phyloP scores from a whole-genome alignment of 2,888 invertebrate genomes.

The Drosophila algonquin region DNA sequence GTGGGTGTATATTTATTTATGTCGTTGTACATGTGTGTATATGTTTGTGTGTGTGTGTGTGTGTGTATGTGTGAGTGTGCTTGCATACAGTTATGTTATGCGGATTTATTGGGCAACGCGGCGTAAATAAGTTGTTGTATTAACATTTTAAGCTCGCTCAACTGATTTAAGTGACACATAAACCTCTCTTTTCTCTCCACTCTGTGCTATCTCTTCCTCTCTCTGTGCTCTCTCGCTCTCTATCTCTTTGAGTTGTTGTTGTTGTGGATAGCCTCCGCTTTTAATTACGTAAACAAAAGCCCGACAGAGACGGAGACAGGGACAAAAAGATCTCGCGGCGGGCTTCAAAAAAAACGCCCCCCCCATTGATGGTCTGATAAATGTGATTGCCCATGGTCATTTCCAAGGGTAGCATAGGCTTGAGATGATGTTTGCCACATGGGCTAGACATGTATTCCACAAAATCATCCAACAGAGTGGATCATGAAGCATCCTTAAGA shows the following conservation, averaged over 20 bases:
- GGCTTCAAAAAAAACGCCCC: slow-evolving; percentile 10
- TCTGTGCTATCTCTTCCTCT: not conserved
- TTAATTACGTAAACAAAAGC: slow-evolving; percentile 36
- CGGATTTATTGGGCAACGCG: slow-evolving; percentile 25
- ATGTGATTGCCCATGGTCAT: slow-evolving; percentile 44
- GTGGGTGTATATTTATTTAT: not conserved
- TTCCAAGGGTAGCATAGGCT: not conserved
- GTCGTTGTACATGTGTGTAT: not conserved
- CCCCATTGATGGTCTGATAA: slow-evolving; percentile 41
- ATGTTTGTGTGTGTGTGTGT: not conserved
- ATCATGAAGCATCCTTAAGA: not conserved
- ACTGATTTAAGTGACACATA: slow-evolving; percentile 25
- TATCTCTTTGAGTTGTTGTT: too few relatives aligned
- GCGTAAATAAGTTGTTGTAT: slow-evolving; percentile 38
- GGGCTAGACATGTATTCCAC: not conserved
- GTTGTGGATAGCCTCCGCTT: not conserved
- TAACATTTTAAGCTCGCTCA: slow-evolving; percentile 38
- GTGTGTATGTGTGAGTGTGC: slow-evolving; percentile 1
- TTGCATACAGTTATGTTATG: slow-evolving; percentile 7
- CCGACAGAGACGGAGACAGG: not conserved
- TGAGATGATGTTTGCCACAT: not conserved
- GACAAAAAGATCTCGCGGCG: not conserved
- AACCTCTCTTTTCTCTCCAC: not conserved
- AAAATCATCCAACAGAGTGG: not conserved
- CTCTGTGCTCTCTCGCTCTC: not conserved